Evolutionary conservation across 2,113 vertebrate species (phyloP), one percentile per base, ranked within the genome.

Genomic region (Nerophis lumbriciformis): DNA sequence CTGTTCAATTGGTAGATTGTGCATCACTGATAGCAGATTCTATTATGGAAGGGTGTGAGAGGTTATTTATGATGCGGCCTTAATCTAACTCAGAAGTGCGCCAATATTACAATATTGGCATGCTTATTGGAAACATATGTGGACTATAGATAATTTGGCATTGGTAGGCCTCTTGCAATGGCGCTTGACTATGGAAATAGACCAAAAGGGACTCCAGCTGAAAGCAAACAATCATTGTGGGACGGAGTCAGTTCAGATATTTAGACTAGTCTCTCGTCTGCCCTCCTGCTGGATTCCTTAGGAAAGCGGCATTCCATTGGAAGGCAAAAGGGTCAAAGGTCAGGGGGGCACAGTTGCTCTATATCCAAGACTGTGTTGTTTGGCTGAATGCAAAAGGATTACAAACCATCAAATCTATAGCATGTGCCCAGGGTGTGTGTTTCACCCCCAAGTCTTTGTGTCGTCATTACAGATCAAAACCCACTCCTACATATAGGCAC

Each of bases 161-260:
- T 71, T 79, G 83, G 83, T 84, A 68, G 68, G 65, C 15, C 21
- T 72, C 78, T 80, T 79, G 83, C 78, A 83, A 82, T 78, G 65
- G 72, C 2, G 63, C 53, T 61, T 1, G 81, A 59, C 78, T 71
- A 49, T 78, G 76, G 61, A 80, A 80, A 66, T 76, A 69, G 72
- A 87, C 72, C 53, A 44, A 56, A 28, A 82, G 77, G 74, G 71
- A 79, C 75, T 83, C 72, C 77, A 76, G 75, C 69, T 82, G 69
- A 80, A 78, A 78, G 71, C 53, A 54, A 37, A 66, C 49, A 51
- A 13, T 53, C 16, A 35, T 8, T 60, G 70, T 1, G 42, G 16
- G 69, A 19, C 59, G 58, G 67, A 79, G 65, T 16, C 37, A 6
- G 66, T 64, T 51, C 60, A 59, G 71, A 69, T 61, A 48, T 53